phyloP scores from a whole-genome alignment of 1,140 invertebrate genomes.

The Drosophila kikkawai region DNA sequence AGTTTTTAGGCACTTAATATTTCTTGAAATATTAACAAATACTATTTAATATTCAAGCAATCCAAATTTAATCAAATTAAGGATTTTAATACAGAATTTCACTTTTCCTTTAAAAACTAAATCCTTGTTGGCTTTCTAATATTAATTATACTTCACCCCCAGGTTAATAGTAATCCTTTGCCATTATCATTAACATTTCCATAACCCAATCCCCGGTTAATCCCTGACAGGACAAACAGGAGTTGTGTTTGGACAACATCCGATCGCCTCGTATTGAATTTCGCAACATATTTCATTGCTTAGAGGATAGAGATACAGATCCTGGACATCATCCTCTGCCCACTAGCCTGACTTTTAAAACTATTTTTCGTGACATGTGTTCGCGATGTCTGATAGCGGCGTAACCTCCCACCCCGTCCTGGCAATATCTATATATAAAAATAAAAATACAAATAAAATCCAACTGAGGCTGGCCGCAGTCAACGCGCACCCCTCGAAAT shows the following conservation, averaged over 20 bases:
- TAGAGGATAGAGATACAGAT: conserved; percentile 21
- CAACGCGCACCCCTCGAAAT: conserved; percentile 56
- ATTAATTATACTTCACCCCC: neutral
- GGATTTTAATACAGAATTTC: too few relatives aligned
- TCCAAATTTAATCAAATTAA: too few relatives aligned
- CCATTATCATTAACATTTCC: conserved; percentile 11
- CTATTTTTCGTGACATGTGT: conserved; percentile 79
- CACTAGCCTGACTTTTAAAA: conserved; percentile 18
- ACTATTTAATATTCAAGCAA: neutral
- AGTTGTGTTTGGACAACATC: conserved; percentile 4
- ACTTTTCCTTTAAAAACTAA: neutral
- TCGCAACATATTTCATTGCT: conserved; percentile 50
- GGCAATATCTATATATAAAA: neutral
- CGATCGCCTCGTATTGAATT: conserved; percentile 36
- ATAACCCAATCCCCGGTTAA: conserved; percentile 12
- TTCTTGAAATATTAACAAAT: neutral
- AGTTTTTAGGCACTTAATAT: neutral
- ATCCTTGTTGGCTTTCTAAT: too few relatives aligned
- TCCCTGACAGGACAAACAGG: conserved; percentile 11
- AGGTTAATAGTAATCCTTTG: conserved; percentile 1
- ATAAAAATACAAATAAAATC: conserved; percentile 25
- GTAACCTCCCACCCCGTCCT: conserved; percentile 58
- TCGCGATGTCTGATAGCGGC: conserved; percentile 70
- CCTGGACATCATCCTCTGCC: conserved; percentile 17
- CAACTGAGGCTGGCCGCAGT: conserved; percentile 69